Percentiles rank a stretch among this genome's conserved stretches.
Conservation (phyloP, 1,140 invertebrate genomes). For the Drosophila tristis region DNA sequence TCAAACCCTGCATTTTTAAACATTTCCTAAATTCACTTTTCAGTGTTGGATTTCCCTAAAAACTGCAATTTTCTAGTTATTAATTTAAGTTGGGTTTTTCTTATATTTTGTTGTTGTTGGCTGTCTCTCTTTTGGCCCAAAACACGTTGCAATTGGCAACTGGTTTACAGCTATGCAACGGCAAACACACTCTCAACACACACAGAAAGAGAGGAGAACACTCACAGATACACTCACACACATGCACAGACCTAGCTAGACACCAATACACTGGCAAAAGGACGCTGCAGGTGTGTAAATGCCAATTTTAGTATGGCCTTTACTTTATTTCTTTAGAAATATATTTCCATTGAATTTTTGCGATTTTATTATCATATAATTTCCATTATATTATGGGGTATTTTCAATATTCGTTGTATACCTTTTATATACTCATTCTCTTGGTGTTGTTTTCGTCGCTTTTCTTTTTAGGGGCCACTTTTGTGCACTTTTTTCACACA, state of each 20-base stretch:
- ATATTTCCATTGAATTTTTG: conserved; percentile 34
- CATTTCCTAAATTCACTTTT: not conserved
- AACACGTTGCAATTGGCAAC: conserved; percentile 80
- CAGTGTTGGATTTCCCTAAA: conserved; percentile 5
- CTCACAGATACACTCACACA: conserved; percentile 32
- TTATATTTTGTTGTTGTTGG: conserved; percentile 21
- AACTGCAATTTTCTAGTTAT: conserved; percentile 39
- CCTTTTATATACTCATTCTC: conserved; percentile 69
- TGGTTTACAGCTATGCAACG: conserved; percentile 80
- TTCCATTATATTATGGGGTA: conserved; percentile 28
- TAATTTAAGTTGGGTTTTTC: conserved; percentile 16
- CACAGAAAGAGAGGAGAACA: conserved; percentile 10
- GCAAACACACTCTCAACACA: conserved; percentile 35
- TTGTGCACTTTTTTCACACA: conserved; percentile 73
- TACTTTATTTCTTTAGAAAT: conserved; percentile 46
- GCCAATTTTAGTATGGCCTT: conserved; percentile 49
- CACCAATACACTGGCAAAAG: conserved; percentile 37
- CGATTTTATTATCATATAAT: conserved; percentile 12
- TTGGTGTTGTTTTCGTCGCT: conserved; percentile 26
- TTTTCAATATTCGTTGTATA: conserved; percentile 47
- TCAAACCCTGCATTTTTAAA: no score
- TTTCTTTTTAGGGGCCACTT: conserved; percentile 29
- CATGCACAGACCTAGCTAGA: conserved; percentile 37
- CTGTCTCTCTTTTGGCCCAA: conserved; percentile 52
- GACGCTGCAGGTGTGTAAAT: conserved; percentile 73